Conservation (phyloP, 2,888 invertebrate species). For the Mimumesa dahlbomi region DNA sequence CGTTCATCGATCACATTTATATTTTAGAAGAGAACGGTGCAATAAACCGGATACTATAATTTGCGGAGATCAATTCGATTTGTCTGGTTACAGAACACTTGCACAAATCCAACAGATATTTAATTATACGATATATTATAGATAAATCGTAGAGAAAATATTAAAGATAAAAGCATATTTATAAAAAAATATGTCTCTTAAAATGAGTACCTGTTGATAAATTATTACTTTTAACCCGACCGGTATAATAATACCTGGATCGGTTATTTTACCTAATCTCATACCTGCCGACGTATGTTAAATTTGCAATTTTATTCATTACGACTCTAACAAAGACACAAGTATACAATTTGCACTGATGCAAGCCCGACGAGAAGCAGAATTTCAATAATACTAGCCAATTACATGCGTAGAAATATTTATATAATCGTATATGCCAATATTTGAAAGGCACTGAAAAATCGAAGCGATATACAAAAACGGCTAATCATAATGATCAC, state of each 20-base stretch:
- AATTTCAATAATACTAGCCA: constrained; percentile 27
- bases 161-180: neutral
- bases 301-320: constrained; percentile 20
- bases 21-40: too few relatives aligned
- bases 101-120: too few relatives aligned
- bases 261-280: constrained; percentile 14
- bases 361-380: constrained; percentile 22
- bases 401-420: constrained; percentile 34
- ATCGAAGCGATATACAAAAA: too few relatives aligned
- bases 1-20: too few relatives aligned
- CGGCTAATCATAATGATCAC: too few relatives aligned
- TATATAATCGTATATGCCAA: too few relatives aligned
- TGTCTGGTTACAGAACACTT: too few relatives aligned
- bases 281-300: constrained; percentile 12
- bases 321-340: constrained; percentile 24
- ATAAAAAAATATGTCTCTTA: constrained; percentile 11
- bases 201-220: constrained; percentile 10
- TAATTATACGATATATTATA: neutral
- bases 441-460: too few relatives aligned
- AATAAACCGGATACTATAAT: too few relatives aligned
- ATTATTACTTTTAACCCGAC: constrained; percentile 4
- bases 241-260: constrained; percentile 13
- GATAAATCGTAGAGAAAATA: constrained; percentile 24
- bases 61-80: too few relatives aligned
- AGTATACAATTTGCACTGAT: too few relatives aligned